phyloP scores from a whole-genome alignment of 2,888 invertebrate species.

The Eucera pruinosa region DNA sequence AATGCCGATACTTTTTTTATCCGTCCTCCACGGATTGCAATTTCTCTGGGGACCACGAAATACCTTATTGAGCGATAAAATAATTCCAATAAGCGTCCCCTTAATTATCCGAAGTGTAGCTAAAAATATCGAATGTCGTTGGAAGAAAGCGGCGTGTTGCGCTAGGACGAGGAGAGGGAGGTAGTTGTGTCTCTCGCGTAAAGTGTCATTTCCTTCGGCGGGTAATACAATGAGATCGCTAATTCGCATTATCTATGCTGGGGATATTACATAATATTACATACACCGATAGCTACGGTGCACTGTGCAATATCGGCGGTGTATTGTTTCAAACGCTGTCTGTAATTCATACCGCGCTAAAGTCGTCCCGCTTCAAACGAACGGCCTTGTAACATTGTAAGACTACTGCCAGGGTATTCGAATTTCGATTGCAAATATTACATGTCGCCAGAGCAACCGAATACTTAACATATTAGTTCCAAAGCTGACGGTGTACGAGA shows the following conservation, averaged over 20 bases:
- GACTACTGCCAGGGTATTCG: conserved; percentile 64
- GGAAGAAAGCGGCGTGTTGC: too few relatives aligned
- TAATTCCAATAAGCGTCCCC: too few relatives aligned
- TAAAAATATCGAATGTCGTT: too few relatives aligned
- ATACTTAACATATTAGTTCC: conserved; percentile 56
- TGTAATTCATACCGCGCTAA: conserved; percentile 74
- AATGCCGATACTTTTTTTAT: neutral
- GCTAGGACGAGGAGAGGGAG: too few relatives aligned
- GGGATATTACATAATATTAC: conserved; percentile 62
- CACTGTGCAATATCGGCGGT: conserved; percentile 67
- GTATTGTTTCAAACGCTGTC: conserved; percentile 75
- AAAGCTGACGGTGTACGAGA: neutral
- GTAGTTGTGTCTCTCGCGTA: conserved; percentile 3
- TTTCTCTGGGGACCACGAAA: neutral
- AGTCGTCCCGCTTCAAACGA: conserved; percentile 62
- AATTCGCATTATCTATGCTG: conserved; percentile 60
- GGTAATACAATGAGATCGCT: conserved; percentile 49
- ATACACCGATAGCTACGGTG: conserved; percentile 51
- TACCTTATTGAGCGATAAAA: conserved; percentile 12
- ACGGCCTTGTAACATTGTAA: conserved; percentile 72
- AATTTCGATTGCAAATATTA: conserved; percentile 75
- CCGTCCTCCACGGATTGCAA: neutral
- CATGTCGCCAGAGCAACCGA: conserved; percentile 69
- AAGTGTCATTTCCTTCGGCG: conserved; percentile 47
- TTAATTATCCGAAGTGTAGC: too few relatives aligned